phyloP scores from a whole-genome alignment of 2,888 invertebrate genomes.

The Aleiodes testaceus region DNA sequence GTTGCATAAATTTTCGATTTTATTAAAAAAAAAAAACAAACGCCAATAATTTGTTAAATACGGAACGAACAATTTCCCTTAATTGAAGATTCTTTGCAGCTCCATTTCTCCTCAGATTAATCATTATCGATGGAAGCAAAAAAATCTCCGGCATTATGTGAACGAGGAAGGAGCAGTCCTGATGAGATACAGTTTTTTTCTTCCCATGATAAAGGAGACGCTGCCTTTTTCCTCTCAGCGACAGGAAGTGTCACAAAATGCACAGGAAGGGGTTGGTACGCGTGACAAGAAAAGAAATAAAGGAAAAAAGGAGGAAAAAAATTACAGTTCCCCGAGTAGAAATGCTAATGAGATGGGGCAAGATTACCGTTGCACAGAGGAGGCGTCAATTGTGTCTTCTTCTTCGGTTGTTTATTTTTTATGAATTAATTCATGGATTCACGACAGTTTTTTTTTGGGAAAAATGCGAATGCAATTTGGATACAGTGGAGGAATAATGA shows the following conservation, averaged over 20 bases:
- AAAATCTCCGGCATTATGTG: neutral
- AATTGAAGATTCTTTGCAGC: too few relatives aligned
- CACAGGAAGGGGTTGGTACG: constrained; percentile 49
- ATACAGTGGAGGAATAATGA: neutral
- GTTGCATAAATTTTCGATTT: constrained; percentile 9
- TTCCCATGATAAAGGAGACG: constrained; percentile 2
- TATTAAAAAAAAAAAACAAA: neutral
- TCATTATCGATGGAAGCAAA: neutral
- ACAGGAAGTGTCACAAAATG: constrained; percentile 50
- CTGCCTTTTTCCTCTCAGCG: neutral
- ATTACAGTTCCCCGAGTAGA: constrained; percentile 2
- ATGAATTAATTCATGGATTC: constrained; percentile 16
- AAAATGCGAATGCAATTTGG: constrained; percentile 8
- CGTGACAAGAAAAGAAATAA: constrained; percentile 50
- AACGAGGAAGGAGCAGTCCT: neutral
- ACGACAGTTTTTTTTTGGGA: neutral
- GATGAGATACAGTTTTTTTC: neutral
- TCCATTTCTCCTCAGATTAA: constrained; percentile 1
- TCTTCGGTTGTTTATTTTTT: neutral
- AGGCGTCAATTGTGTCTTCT: constrained; percentile 26
- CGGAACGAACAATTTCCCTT: too few relatives aligned
- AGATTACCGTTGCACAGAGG: constrained; percentile 24
- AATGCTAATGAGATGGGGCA: constrained; percentile 30
- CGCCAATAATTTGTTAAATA: neutral
- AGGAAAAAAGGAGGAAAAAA: neutral